Evolutionary conservation across 2,113 vertebrate species (phyloP).

Genomic region (Ovibos moschatus): DNA sequence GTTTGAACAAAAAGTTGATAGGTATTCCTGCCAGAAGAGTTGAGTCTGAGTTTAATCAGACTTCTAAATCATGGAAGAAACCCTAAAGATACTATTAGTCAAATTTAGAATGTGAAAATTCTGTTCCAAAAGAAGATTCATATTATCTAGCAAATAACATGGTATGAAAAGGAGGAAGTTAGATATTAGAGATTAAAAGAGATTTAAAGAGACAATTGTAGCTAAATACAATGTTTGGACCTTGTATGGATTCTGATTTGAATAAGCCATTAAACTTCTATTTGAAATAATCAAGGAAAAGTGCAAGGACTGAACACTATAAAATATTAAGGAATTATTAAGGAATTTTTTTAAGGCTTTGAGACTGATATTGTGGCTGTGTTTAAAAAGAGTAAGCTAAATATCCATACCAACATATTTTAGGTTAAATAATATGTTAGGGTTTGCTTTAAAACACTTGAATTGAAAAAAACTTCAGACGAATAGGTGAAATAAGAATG

Average conservation of each 20-base stretch:
- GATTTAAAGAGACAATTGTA: background rate
- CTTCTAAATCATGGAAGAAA: background rate
- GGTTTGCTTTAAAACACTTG: conserved; percentile 23
- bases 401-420: background rate
- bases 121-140: background rate
- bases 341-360: background rate
- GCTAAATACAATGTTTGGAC: background rate
- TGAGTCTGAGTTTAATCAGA: background rate
- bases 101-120: background rate
- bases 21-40: background rate
- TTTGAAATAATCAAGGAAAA: background rate
- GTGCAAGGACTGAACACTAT: background rate
- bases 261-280: background rate
- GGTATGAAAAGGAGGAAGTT: background rate
- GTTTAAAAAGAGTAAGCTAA: conserved; percentile 8
- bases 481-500: background rate
- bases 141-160: background rate
- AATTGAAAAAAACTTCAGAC: background rate
- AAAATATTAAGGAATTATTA: background rate
- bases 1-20: background rate
- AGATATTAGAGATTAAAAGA: background rate
- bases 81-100: background rate
- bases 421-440: background rate
- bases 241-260: background rate
- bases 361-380: background rate